Evolutionary conservation across 2,797 vertebrate genomes (phyloP).

Genomic region (Xenopus petersii): DNA sequence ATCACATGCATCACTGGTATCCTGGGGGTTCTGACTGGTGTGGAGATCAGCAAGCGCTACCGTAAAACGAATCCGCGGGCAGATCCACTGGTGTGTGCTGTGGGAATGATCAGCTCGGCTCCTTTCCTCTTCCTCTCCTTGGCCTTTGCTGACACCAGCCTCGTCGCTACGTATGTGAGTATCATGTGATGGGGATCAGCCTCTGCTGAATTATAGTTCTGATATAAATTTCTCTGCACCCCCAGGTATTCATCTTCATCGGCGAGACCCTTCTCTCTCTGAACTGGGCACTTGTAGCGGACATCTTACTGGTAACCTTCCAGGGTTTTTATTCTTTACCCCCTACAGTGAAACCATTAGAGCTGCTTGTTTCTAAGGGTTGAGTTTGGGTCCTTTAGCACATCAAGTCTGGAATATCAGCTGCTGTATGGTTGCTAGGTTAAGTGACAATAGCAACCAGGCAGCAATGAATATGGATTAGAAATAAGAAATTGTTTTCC

Average conservation of each 20-base stretch:
- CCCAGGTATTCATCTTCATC: constrained; percentile 83
- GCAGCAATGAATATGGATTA: too few species aligned
- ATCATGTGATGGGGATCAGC: neutral
- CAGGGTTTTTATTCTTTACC: neutral
- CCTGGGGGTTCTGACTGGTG: constrained; percentile 81
- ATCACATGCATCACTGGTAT: constrained; percentile 81
- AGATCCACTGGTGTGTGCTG: constrained; percentile 82
- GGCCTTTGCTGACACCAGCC: constrained; percentile 74
- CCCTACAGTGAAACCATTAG: too few species aligned
- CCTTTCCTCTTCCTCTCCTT: constrained; percentile 86
- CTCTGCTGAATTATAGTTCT: too few species aligned
- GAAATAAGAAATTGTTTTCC: too few species aligned
- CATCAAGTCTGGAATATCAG: too few species aligned
- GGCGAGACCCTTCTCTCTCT: constrained; percentile 84
- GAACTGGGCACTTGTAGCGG: constrained; percentile 91
- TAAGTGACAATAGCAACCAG: too few species aligned
- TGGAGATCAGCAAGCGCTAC: constrained; percentile 71
- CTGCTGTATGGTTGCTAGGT: too few species aligned
- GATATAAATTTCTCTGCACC: too few species aligned
- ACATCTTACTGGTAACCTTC: constrained; percentile 81
- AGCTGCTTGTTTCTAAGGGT: too few species aligned
- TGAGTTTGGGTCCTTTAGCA: too few species aligned
- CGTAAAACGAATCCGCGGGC: constrained; percentile 70
- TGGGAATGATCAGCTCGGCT: constrained; percentile 76
- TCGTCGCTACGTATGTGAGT: constrained; percentile 84